Percentiles rank a stretch among this genome's conserved stretches.
phyloP scores from a whole-genome alignment of 2,888 invertebrate species.

The Sarcophaga variegata region DNA sequence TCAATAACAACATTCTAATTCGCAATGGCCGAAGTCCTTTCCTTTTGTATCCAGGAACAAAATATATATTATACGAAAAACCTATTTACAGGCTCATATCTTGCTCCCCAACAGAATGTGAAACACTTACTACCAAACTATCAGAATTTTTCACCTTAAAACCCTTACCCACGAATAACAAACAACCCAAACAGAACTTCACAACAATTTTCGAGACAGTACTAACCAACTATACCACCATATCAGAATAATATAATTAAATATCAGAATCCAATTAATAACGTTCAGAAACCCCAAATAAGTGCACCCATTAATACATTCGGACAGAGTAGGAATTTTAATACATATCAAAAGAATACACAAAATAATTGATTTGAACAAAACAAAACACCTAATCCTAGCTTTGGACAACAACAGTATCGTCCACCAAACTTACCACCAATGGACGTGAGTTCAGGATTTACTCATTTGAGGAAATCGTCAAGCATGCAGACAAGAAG shows the following conservation, averaged over 20 bases:
- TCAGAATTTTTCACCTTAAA: neutral
- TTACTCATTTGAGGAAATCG: constrained; percentile 30
- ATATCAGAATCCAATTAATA: constrained; percentile 24
- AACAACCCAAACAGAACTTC: constrained; percentile 28
- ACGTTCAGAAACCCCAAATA: constrained; percentile 14
- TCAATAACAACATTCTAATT: constrained; percentile 57
- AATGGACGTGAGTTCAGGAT: constrained; percentile 36
- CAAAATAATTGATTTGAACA: constrained; percentile 17
- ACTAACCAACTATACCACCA: constrained; percentile 18
- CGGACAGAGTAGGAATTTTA: constrained; percentile 19
- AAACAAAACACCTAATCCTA: constrained; percentile 5
- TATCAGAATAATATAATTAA: constrained; percentile 40
- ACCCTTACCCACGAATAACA: constrained; percentile 19
- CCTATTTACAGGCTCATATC: constrained; percentile 13
- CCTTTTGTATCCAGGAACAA: constrained; percentile 43
- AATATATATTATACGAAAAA: constrained; percentile 27
- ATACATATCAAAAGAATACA: neutral
- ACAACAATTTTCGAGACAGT: constrained; percentile 21
- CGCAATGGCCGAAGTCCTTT: constrained; percentile 25
- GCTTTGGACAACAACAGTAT: constrained; percentile 17
- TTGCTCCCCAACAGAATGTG: constrained; percentile 2
- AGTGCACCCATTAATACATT: constrained; percentile 14
- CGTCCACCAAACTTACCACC: neutral
- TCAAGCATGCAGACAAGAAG: constrained; percentile 18
- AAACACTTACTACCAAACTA: constrained; percentile 26